Evolutionary conservation across 2,113 vertebrate genomes (phyloP).

Genomic region (Ophthalmolycus amberensis): DNA sequence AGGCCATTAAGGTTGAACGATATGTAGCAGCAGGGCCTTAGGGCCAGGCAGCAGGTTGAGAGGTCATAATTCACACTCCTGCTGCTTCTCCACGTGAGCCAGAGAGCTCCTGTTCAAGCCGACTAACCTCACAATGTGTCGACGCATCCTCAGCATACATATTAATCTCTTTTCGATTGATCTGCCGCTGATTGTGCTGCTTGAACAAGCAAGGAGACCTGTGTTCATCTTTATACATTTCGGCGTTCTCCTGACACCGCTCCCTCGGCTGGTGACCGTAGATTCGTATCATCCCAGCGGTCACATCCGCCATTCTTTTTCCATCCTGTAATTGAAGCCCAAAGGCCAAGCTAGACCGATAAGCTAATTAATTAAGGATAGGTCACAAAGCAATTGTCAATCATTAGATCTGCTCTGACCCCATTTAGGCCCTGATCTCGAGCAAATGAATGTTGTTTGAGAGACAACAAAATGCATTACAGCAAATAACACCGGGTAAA

Average conservation of each 20-base stretch:
- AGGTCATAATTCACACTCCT: constrained; percentile 62
- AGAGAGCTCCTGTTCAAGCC: constrained; percentile 21
- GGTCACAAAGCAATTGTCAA: constrained; percentile 52
- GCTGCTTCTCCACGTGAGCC: constrained; percentile 42
- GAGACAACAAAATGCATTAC: constrained; percentile 35
- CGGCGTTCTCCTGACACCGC: constrained; percentile 4
- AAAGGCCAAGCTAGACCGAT: constrained; percentile 58
- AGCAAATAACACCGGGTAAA: constrained; percentile 17
- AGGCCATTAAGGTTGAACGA: constrained; percentile 36
- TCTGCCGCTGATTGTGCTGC: constrained; percentile 15
- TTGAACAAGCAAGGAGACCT: constrained; percentile 36
- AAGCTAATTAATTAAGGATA: constrained; percentile 71
- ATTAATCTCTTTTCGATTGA: constrained; percentile 39
- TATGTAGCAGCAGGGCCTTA: constrained; percentile 51
- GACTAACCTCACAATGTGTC: constrained; percentile 35
- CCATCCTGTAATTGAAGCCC: constrained; percentile 55
- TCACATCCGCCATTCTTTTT: constrained; percentile 20
- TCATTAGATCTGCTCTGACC: constrained; percentile 59
- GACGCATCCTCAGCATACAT: constrained; percentile 40
- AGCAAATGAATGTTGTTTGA: constrained; percentile 47
- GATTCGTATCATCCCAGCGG: constrained; percentile 11
- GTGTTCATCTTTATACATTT: neutral
- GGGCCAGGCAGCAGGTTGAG: constrained; percentile 21
- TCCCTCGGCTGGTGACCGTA: neutral
- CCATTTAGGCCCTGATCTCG: constrained; percentile 37